Conservation (phyloP, 2,113 vertebrate species). For the Ciconia boyciana region DNA sequence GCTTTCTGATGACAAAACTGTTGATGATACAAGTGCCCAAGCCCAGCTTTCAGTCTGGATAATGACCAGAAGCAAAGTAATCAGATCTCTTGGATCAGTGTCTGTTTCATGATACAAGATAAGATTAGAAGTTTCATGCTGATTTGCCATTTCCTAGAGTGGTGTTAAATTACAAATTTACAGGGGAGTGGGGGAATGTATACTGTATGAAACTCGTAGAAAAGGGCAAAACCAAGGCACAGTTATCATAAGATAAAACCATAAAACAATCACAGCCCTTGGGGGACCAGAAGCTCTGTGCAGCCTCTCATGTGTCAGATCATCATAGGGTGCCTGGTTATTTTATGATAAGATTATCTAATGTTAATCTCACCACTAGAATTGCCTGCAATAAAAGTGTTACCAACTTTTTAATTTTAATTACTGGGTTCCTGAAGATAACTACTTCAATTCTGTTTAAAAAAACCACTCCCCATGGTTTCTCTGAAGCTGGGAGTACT, state of each 20-base stretch:
- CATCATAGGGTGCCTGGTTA: constrained; percentile 40
- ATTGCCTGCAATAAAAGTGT: constrained; percentile 36
- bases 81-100: constrained; percentile 38
- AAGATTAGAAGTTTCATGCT: constrained; percentile 63
- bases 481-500: constrained; percentile 16
- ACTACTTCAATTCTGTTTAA: neutral
- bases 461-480: neutral
- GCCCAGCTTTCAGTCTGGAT: neutral
- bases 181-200: neutral
- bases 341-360: constrained; percentile 56
- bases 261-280: constrained; percentile 42
- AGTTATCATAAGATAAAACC: constrained; percentile 52
- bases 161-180: constrained; percentile 57
- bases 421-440: constrained; percentile 37
- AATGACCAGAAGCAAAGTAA: constrained; percentile 50
- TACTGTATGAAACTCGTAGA: neutral
- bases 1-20: constrained; percentile 17
- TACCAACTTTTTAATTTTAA: constrained; percentile 49
- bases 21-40: neutral
- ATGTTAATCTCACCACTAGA: constrained; percentile 39
- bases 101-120: constrained; percentile 33
- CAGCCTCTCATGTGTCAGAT: constrained; percentile 39
- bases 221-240: constrained; percentile 55
- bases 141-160: constrained; percentile 60
- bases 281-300: constrained; percentile 19